phyloP scores from a whole-genome alignment of 1,140 invertebrate species.

The Scaptomyza pallida region DNA sequence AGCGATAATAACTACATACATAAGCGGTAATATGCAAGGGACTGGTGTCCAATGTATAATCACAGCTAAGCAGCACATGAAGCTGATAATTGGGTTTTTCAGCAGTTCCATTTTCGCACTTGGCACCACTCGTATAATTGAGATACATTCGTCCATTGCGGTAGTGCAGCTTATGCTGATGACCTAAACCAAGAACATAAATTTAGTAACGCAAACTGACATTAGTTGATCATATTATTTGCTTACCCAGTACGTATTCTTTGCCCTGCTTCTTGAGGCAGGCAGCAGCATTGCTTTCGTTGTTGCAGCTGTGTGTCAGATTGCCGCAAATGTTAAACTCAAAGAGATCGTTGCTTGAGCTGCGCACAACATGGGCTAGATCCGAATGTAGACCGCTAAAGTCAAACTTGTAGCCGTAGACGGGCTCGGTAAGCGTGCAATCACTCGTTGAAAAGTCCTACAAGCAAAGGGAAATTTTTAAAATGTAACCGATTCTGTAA shows the following conservation, averaged over 20 bases:
- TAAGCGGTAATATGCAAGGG: slow-evolving; percentile 62
- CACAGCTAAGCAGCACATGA: slow-evolving; percentile 63
- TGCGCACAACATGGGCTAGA: slow-evolving; percentile 59
- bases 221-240: slow-evolving; percentile 1
- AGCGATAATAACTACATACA: slow-evolving; percentile 44
- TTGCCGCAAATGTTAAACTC: slow-evolving; percentile 80
- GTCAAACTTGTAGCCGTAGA: slow-evolving; percentile 74
- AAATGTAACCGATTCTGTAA: too few relatives aligned
- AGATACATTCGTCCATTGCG: slow-evolving; percentile 69
- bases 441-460: slow-evolving; percentile 59
- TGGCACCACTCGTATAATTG: slow-evolving; percentile 61
- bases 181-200: slow-evolving; percentile 51
- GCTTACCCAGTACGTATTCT: slow-evolving; percentile 76
- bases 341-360: slow-evolving; percentile 43
- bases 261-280: slow-evolving; percentile 69
- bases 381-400: slow-evolving; percentile 69
- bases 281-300: slow-evolving; percentile 65
- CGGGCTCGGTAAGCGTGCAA: slow-evolving; percentile 70
- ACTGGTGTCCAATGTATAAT: slow-evolving; percentile 68
- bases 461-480: slow-evolving; percentile 11
- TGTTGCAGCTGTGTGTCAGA: slow-evolving; percentile 61
- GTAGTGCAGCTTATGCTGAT: slow-evolving; percentile 67
- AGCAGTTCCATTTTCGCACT: slow-evolving; percentile 60
- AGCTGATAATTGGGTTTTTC: slow-evolving; percentile 57
- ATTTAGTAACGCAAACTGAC: not conserved